Base-by-base conservation (phyloP, 2,797 vertebrate species). In the Propithecus perrieri region DNA sequence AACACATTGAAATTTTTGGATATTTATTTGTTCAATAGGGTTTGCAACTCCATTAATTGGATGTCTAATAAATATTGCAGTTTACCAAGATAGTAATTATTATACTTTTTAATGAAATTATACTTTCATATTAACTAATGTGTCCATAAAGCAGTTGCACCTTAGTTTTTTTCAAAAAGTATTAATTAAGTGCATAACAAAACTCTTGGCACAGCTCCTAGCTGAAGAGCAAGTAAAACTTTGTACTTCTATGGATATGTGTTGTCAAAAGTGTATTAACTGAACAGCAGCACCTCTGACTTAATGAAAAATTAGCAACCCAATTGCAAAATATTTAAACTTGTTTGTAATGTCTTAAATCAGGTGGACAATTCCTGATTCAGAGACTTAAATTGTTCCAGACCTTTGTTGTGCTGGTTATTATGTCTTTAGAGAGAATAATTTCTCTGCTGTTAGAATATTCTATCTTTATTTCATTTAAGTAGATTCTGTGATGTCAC, bases 331-430 rank as follows among this genome's bases (percentile, higher is more conserved):
- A 20, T 46, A 55, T 76, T 79, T 74, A 59, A 97, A 76, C 90
- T 93, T 97, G 97, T 97, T 96, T 98, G 93, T 57, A 38, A 48
- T 55, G 10, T 89, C 85, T 91, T 61, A 67, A 33, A 33, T 48
- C 69, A 71, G 22, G 20, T 57, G 30, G 33, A 41, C 18, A 41
- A 7, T 91, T 91, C 94, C 67, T 84, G 41, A 48, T 28, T 5
- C 30, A 76, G 43, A 50, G 20, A 41, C 35, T 72, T 74, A 53
- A 55, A 43, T 65, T 59, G 41, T 89, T 55, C 7, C 14, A 55
- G 18, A 75, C 17, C 4, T 38, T 85, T 74, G 28, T 89, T 74
- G 28, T 50, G 71, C 35, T 71, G 20, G 4, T 53, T 33, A 35
- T 69, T 41, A 41, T 69, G 90, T 30, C 61, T 76, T 74, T 72